Percentiles rank a stretch among this genome's conserved stretches.
Conservation (phyloP, 2,797 vertebrate genomes). For the Sebastiscus tertius region DNA sequence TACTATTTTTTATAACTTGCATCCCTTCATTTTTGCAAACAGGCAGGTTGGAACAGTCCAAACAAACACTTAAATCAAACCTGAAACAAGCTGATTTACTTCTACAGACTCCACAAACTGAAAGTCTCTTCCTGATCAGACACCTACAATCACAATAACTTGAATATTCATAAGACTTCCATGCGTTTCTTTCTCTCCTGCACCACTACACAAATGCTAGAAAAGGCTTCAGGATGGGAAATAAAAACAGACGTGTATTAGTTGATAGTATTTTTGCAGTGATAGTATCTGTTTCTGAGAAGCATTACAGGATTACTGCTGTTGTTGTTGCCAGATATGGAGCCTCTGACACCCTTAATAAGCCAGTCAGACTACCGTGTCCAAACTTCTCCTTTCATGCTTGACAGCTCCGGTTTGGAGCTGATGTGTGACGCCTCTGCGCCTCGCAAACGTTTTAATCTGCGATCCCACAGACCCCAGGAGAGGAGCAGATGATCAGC, state of each 20-base stretch:
- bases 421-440: slow-evolving; percentile 33
- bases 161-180: not conserved
- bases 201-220: too few species aligned
- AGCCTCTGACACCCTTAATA: slow-evolving; percentile 52
- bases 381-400: slow-evolving; percentile 62
- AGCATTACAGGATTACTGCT: slow-evolving; percentile 23
- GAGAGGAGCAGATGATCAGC: not conserved
- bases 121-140: not conserved
- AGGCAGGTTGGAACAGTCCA: slow-evolving; percentile 4
- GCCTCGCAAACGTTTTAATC: slow-evolving; percentile 55
- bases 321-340: slow-evolving; percentile 35
- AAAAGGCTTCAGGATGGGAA: not conserved
- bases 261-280: not conserved
- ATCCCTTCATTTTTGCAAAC: not conserved
- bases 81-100: not conserved
- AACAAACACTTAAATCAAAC: not conserved
- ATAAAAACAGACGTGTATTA: not conserved
- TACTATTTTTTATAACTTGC: not conserved
- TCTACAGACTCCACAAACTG: not conserved
- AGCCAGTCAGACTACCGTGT: slow-evolving; percentile 58
- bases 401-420: slow-evolving; percentile 57
- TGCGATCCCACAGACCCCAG: slow-evolving; percentile 1
- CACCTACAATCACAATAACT: not conserved
- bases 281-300: not conserved
- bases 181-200: rapidly evolving